phyloP scores from a whole-genome alignment of 2,888 invertebrate genomes.

The Laspeyria flexula region DNA sequence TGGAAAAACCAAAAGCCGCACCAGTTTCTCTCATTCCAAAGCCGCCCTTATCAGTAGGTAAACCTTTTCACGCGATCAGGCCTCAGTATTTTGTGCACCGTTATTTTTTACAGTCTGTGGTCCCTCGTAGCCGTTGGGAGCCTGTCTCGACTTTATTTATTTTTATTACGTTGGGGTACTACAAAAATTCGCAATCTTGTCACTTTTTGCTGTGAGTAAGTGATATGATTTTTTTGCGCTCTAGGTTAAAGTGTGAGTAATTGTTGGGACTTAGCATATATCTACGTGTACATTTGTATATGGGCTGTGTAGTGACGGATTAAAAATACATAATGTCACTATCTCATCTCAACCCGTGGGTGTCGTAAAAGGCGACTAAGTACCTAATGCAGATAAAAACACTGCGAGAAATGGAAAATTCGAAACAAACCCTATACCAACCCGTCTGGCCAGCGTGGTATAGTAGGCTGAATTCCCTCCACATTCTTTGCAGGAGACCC shows the following conservation, averaged over 20 bases:
- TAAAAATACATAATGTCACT: no score
- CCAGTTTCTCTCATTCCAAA: constrained; percentile 4
- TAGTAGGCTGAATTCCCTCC: no score
- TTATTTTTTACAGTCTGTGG: constrained; percentile 32
- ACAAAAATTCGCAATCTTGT: neutral
- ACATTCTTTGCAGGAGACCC: no score
- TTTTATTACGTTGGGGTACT: constrained; percentile 35
- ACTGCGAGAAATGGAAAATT: no score
- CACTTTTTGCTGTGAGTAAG: neutral
- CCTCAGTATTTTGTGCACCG: constrained; percentile 13
- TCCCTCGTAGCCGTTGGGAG: constrained; percentile 34
- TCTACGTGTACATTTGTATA: no score
- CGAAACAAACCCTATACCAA: no score
- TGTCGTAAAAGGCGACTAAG: no score
- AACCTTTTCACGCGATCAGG: constrained; percentile 23
- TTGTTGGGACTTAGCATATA: neutral
- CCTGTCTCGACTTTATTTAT: constrained; percentile 46
- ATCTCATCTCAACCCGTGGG: no score
- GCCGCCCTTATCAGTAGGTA: constrained; percentile 14
- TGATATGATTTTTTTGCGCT: neutral
- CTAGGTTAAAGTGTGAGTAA: neutral
- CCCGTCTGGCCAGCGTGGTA: no score
- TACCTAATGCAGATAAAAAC: no score
- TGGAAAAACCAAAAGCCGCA: neutral
- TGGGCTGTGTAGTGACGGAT: no score